Percentiles rank a stretch among this genome's conserved stretches.
Conservation (phyloP, 2,113 vertebrate species). For the Tauraco erythrolophus region DNA sequence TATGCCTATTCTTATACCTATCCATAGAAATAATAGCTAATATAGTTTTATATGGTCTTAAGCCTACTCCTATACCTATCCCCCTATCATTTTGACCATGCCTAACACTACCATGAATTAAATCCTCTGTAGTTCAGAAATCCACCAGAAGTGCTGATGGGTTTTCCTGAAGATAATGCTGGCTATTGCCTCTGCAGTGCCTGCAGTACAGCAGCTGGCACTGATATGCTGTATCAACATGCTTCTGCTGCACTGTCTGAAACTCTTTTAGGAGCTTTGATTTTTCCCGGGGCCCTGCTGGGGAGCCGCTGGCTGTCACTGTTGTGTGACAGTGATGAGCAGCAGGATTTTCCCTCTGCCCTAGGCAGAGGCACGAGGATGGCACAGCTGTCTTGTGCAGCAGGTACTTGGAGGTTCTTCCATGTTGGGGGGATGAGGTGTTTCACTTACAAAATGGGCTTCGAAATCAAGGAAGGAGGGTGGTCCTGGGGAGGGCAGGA, state of each 20-base stretch:
- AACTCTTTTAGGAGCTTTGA: neutral
- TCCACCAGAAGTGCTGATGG: neutral
- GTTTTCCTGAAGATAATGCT: neutral
- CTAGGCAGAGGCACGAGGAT: neutral
- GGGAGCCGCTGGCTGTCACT: neutral
- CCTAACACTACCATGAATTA: fast-evolving
- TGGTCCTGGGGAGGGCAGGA: neutral
- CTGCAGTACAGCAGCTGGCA: neutral
- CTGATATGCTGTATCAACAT: neutral
- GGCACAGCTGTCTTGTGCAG: neutral
- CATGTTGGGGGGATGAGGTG: fast-evolving
- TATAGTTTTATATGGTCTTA: no score
- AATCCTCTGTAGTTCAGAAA: neutral
- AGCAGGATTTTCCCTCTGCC: neutral
- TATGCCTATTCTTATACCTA: no score
- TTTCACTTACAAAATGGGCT: neutral
- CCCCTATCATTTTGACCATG: no score
- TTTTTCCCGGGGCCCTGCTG: neutral
- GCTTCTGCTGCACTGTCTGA: neutral
- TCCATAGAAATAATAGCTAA: no score
- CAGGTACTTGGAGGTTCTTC: neutral
- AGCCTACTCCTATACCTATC: no score
- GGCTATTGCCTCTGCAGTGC: neutral
- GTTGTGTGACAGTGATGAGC: neutral
- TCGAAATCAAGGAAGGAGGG: neutral